A percentile compares a stretch with the other conserved stretches of the same genome.
phyloP scores from a whole-genome alignment of 2,113 vertebrate genomes.

The Tamias sibiricus region DNA sequence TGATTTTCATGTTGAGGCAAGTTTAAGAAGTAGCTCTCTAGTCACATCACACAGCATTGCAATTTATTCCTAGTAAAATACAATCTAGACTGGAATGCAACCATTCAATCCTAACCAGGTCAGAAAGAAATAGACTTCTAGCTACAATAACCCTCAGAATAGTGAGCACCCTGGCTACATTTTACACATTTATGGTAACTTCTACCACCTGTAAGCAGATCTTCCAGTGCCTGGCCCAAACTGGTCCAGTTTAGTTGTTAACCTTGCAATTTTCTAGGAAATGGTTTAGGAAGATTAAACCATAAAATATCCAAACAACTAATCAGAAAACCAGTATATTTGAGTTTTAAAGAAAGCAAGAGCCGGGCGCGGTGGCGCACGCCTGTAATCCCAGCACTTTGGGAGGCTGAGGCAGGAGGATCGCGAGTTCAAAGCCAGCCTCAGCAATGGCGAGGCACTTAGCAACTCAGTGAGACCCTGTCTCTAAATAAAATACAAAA shows the following conservation, averaged over 20 bases:
- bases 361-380: too few relatives aligned
- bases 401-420: too few relatives aligned
- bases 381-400: too few relatives aligned
- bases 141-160: neutral
- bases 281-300: conserved; percentile 15
- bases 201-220: neutral
- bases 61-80: conserved; percentile 29
- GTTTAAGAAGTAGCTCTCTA: conserved; percentile 18
- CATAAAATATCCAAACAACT: neutral
- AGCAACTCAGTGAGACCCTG: too few relatives aligned
- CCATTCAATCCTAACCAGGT: neutral
- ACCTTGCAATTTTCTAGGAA: conserved; percentile 26
- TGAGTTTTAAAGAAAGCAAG: neutral
- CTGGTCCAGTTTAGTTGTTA: neutral
- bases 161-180: neutral
- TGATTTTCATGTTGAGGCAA: neutral
- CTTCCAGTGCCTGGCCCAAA: conserved; percentile 22
- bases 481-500: too few relatives aligned
- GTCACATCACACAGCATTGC: neutral
- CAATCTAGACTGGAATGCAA: neutral
- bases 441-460: too few relatives aligned
- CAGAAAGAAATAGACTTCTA: neutral
- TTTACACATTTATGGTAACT: neutral
- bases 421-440: too few relatives aligned
- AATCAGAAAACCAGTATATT: neutral